Percentiles rank a stretch among this genome's conserved stretches.
Conservation (phyloP, 1,140 invertebrate species). For the Littorina saxatilis region DNA sequence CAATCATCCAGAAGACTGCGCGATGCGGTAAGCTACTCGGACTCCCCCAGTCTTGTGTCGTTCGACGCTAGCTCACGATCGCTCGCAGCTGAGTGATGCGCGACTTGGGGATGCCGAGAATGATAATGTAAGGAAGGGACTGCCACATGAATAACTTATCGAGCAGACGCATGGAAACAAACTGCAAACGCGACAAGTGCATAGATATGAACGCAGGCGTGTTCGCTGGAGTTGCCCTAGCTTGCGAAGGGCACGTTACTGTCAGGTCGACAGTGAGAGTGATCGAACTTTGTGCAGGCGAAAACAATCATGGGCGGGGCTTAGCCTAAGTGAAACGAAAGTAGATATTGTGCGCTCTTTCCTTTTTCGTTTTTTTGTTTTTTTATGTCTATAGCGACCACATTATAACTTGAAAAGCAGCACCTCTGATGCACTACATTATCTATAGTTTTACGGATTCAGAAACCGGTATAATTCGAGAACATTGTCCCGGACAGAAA, state of each 20-base stretch:
- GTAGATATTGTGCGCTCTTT: not conserved
- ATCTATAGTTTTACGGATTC: too few relatives aligned
- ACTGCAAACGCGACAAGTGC: not conserved
- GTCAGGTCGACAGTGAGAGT: not conserved
- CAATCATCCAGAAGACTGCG: too few relatives aligned
- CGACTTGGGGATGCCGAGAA: conserved; percentile 29
- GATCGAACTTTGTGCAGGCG: not conserved
- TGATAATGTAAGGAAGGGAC: conserved; percentile 30
- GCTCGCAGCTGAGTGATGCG: conserved; percentile 34
- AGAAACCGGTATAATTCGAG: too few relatives aligned
- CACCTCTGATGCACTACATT: too few relatives aligned
- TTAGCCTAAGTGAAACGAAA: not conserved
- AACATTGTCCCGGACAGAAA: too few relatives aligned
- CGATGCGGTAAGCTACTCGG: too few relatives aligned
- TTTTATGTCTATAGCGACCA: too few relatives aligned
- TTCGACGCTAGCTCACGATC: conserved; percentile 13
- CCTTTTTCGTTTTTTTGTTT: too few relatives aligned
- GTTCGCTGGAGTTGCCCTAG: not conserved
- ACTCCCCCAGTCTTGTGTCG: too few relatives aligned
- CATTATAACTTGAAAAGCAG: too few relatives aligned
- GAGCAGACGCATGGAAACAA: conserved; percentile 31
- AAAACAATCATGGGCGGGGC: too few relatives aligned
- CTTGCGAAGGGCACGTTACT: not conserved
- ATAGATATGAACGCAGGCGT: not conserved
- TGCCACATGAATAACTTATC: conserved; percentile 35